These are phyloP conservation scores for Deilephila porcellus DNA, from an alignment of 2,888 invertebrate species.

Conservation along the genomic window DNA sequence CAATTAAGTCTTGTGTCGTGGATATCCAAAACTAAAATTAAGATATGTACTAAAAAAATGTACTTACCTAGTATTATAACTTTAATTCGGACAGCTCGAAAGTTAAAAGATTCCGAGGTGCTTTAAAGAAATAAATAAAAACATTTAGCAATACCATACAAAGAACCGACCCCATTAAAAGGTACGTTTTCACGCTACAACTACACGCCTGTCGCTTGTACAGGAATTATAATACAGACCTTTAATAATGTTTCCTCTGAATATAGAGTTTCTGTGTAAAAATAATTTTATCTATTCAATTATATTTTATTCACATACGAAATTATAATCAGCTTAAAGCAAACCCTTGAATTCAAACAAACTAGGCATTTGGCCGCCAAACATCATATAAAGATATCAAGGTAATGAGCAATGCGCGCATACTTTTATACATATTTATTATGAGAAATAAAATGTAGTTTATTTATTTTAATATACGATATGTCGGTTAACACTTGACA, in stretches of 20 bases:
- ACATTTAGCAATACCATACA: no score
- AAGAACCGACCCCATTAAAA: no score
- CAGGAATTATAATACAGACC: not conserved
- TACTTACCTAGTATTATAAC: no score
- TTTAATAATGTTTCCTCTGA: not conserved
- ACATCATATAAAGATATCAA: not conserved
- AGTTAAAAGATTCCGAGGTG: no score
- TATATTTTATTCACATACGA: not conserved
- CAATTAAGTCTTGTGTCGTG: no score
- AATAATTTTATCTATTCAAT: not conserved
- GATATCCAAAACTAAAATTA: no score
- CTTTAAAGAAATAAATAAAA: not conserved
- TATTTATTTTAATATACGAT: no score
- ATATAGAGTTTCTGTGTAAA: not conserved
- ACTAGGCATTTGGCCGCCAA: slow-evolving; percentile 20
- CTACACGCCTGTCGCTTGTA: not conserved
- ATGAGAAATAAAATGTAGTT: not conserved
- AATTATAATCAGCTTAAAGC: not conserved
- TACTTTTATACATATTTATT: not conserved
- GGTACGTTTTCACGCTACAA: not conserved
- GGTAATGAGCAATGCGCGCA: not conserved
- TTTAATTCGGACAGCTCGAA: no score
- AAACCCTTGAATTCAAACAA: slow-evolving; percentile 17
- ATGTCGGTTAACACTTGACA: no score
- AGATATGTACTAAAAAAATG: no score